Evolutionary conservation across 2,888 invertebrate genomes (phyloP), one percentile per base, ranked within the genome.

Genomic region (Myopa tessellatipennis): DNA sequence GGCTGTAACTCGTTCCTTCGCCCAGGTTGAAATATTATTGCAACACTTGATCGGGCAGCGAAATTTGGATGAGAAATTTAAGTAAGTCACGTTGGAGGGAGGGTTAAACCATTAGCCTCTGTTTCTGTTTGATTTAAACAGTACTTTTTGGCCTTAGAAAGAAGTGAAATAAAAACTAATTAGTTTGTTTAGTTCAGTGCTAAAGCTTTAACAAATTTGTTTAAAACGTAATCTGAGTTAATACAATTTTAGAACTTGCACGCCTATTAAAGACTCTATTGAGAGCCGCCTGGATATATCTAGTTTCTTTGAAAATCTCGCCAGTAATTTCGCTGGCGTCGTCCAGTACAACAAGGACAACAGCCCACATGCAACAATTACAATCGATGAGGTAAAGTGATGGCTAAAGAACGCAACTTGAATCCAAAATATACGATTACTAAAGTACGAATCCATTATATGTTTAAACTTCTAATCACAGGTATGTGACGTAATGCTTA

Each of bases 291-390:
- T 92, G 61, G 95, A 96, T 84, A 91, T 96, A 16, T 91, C 94
- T 1, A 97, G 94, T 86, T 93, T 98, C 77, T 96, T 93, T 87
- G 94, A 93, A 86, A 92, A 92, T n/a, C 89, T 98, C 63, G 95
- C 97, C 0, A 93, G 94, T 67, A 95, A 95, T 88, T 96, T 98
- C 88, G 97, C 96, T 73, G 96, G 93, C 61, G 92, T 98, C 61
- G 98, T 98, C 0, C 98, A 98, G 85, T 98, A 98, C 88, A 98
- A 98, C 87, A 95, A 95, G 86, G 98, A 98, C 85, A 98, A 98
- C 87, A 92, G 97, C 45, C 92, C 93, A 12, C 91, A 93, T 85
- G 91, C 91, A 18, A 94, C 93, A 81, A 90, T 96, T 10, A 96
- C 96, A 3, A 95, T 98, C 40, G 94, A 95, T 86, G 92, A 92